Conservation (phyloP, 2,888 invertebrate species). For the Spilarctia lutea region DNA sequence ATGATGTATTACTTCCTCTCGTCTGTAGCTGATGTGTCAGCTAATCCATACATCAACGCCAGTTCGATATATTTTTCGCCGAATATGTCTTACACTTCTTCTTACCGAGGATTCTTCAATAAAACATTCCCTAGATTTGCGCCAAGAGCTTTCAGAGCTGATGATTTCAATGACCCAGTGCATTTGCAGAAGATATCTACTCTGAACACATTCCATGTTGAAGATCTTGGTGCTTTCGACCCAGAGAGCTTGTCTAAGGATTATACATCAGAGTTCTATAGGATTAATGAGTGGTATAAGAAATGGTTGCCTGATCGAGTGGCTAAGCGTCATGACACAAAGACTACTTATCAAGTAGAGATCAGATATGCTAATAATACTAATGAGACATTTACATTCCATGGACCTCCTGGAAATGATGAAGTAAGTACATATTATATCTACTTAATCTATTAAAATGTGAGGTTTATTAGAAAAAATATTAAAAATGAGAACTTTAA, state of each 20-base stretch:
- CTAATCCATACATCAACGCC: slow-evolving; percentile 96
- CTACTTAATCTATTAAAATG: too few species aligned
- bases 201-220: slow-evolving; percentile 95
- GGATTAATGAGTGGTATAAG: slow-evolving; percentile 97
- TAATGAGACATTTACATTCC: slow-evolving; percentile 98
- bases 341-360: slow-evolving; percentile 97
- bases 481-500: not conserved
- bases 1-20: slow-evolving; percentile 99
- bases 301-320: slow-evolving; percentile 96
- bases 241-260: slow-evolving; percentile 93
- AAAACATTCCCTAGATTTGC: slow-evolving; percentile 98
- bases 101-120: slow-evolving; percentile 98
- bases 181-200: slow-evolving; percentile 97
- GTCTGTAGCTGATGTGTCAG: slow-evolving; percentile 97
- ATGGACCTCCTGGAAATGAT: slow-evolving; percentile 96
- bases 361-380: slow-evolving; percentile 97
- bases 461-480: not conserved
- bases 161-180: slow-evolving; percentile 98
- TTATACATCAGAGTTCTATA: slow-evolving; percentile 96
- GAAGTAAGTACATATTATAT: slow-evolving; percentile 83
- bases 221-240: slow-evolving; percentile 94
- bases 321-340: slow-evolving; percentile 93
- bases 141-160: slow-evolving; percentile 95
- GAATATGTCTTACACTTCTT: slow-evolving; percentile 97
- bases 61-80: slow-evolving; percentile 98